Evolutionary conservation across 2,797 vertebrate species (phyloP), one percentile per base, ranked within the genome.

Genomic region (Coranthus polyacanthus): DNA sequence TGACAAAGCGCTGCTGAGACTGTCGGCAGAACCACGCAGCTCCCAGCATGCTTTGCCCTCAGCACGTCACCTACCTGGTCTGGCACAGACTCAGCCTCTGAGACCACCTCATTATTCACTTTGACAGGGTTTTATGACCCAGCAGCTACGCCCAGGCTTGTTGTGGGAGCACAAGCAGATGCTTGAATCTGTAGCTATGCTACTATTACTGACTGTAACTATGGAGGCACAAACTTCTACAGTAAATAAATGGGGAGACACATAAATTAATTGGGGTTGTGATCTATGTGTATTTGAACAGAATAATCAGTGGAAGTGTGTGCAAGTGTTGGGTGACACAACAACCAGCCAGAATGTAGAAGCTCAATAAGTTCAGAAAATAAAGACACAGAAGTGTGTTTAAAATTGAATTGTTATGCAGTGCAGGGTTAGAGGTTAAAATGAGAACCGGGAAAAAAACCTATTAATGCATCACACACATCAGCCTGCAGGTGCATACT

Each of bases 301-400:
- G 12, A 56, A n/a, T 39, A 6, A 1, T 12, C 26, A 21, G 34
- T n/a, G 4, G 92, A 92, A 3, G 92, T 92, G 79, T 93, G 26
- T 92, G 86, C 94, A 84, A 72, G 93, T 91, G 74, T 92, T 91
- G 12, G 91, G n/a, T n/a, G n/a, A n/a, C n/a, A n/a, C n/a, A n/a
- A n/a, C n/a, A n/a, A n/a, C 89, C 3, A 93, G 89, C 89, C 91
- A 93, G 44, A 87, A 88, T 3, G 21, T 24, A 24, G 3, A n/a
- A n/a, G n/a, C n/a, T n/a, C n/a, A n/a, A n/a, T n/a, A n/a, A n/a
- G n/a, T n/a, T n/a, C n/a, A n/a, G n/a, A n/a, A n/a, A n/a, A n/a
- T n/a, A n/a, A n/a, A n/a, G 21, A n/a, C 21, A 39, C 11, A 15
- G 24, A 32, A 12, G 17, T 50, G 49, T 12, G 2, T 46, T 34